A percentile compares a stretch with the other conserved stretches of the same genome.
These are phyloP conservation scores for Drosophila testacea DNA, from an alignment of 2,888 invertebrate genomes.

Conservation along the genomic window DNA sequence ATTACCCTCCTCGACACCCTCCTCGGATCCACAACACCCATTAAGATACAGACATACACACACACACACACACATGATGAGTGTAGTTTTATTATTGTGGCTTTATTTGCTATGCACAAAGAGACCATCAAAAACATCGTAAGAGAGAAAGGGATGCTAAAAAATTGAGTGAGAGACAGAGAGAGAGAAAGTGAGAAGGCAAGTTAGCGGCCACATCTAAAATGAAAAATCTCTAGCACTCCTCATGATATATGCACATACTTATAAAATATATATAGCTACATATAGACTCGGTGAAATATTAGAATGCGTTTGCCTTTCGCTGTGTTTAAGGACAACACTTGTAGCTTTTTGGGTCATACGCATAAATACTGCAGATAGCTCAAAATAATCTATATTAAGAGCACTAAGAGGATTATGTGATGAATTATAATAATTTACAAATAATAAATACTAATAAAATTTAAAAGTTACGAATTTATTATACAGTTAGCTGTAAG, in stretches of 20 bases:
- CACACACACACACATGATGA: slow-evolving; percentile 16
- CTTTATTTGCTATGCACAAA: slow-evolving; percentile 77
- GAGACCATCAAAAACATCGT: slow-evolving; percentile 30
- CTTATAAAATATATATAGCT: slow-evolving; percentile 19
- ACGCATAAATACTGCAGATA: slow-evolving; percentile 2
- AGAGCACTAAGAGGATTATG: neutral
- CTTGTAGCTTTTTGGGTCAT: slow-evolving; percentile 63
- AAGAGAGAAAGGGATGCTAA: neutral
- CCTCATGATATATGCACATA: slow-evolving; percentile 38
- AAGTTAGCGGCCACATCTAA: slow-evolving; percentile 69
- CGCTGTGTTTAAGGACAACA: slow-evolving; percentile 36
- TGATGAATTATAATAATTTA: slow-evolving; percentile 1
- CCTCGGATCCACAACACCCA: neutral
- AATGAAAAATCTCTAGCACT: slow-evolving; percentile 75
- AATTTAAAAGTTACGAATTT: neutral
- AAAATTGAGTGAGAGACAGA: slow-evolving; percentile 1
- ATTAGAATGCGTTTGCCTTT: slow-evolving; percentile 33
- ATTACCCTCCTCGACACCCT: neutral
- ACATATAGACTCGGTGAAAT: slow-evolving; percentile 47
- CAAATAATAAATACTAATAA: neutral
- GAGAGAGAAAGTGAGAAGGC: slow-evolving; percentile 14
- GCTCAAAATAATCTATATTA: neutral
- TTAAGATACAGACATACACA: slow-evolving; percentile 3
- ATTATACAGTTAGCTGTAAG: neutral
- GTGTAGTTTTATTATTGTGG: slow-evolving; percentile 76